Percentiles rank a stretch among this genome's conserved stretches.
phyloP scores from a whole-genome alignment of 2,113 vertebrate species.

The Gorsachius goisagi region DNA sequence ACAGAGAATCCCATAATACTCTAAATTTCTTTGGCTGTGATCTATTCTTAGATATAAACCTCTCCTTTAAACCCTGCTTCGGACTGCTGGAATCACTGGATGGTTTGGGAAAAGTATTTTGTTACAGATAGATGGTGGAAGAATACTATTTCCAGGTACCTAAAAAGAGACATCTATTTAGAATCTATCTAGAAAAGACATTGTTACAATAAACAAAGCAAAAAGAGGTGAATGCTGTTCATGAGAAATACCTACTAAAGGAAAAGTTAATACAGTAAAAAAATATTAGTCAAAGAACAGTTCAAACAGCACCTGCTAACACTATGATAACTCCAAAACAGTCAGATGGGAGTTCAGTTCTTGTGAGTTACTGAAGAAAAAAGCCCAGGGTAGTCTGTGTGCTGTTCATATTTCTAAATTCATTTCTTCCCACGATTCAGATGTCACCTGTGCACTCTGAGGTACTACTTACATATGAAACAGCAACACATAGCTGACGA shows the following conservation, averaged over 20 bases:
- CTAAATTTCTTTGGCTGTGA: conserved; percentile 15
- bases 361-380: not conserved
- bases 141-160: not conserved
- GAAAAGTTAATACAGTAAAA: not conserved
- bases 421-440: not conserved
- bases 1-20: not conserved
- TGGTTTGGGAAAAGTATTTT: not conserved
- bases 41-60: not conserved
- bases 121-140: not conserved
- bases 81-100: not conserved
- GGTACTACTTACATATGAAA: not conserved
- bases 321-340: not conserved
- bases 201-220: not conserved
- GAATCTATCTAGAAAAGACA: not conserved
- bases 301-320: not conserved
- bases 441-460: not conserved
- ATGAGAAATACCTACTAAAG: not conserved
- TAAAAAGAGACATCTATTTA: not conserved
- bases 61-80: not conserved
- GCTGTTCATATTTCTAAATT: not conserved
- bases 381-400: not conserved
- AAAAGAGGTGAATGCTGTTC: not conserved
- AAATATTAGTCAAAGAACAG: not conserved
- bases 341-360: not conserved
- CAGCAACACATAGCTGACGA: not conserved